Evolutionary conservation across 2,113 vertebrate species (phyloP).

Genomic region (Syngnathoides biaculeatus): DNA sequence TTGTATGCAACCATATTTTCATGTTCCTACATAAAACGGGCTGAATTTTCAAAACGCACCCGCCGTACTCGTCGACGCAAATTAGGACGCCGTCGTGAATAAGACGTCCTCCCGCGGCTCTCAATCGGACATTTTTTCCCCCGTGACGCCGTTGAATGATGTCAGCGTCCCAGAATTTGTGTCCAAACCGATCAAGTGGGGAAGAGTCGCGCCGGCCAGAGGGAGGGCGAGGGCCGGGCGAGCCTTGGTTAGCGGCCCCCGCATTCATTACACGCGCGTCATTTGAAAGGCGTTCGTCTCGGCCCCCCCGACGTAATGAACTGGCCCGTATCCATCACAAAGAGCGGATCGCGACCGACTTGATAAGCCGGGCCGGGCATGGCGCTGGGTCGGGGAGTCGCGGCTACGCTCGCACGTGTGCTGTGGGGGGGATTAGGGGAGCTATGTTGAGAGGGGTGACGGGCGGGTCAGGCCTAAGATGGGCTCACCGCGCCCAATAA

Average conservation of each 20-base stretch:
- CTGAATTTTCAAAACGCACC: neutral
- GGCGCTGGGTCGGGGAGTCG: neutral
- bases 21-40: neutral
- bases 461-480: slow-evolving; percentile 54
- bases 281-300: slow-evolving; percentile 61
- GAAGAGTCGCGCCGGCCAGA: neutral
- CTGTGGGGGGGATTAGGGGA: slow-evolving; percentile 46
- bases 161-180: slow-evolving; percentile 21
- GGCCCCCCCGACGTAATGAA: slow-evolving; percentile 63
- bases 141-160: neutral
- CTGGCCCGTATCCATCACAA: slow-evolving; percentile 56
- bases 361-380: slow-evolving; percentile 52
- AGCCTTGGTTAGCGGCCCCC: slow-evolving; percentile 6
- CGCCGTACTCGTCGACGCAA: neutral
- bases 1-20: too few species aligned
- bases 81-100: neutral
- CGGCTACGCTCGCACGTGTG: slow-evolving; percentile 37
- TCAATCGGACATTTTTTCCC: neutral
- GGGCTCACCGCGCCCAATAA: slow-evolving; percentile 63
- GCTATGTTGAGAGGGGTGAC: slow-evolving; percentile 54
- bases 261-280: neutral
- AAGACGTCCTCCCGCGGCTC: neutral
- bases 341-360: slow-evolving; percentile 61
- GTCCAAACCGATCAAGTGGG: slow-evolving; percentile 35
- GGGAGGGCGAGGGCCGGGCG: neutral